Evolutionary conservation across 2,113 vertebrate genomes (phyloP).

Genomic region (Acanthisitta chloris): DNA sequence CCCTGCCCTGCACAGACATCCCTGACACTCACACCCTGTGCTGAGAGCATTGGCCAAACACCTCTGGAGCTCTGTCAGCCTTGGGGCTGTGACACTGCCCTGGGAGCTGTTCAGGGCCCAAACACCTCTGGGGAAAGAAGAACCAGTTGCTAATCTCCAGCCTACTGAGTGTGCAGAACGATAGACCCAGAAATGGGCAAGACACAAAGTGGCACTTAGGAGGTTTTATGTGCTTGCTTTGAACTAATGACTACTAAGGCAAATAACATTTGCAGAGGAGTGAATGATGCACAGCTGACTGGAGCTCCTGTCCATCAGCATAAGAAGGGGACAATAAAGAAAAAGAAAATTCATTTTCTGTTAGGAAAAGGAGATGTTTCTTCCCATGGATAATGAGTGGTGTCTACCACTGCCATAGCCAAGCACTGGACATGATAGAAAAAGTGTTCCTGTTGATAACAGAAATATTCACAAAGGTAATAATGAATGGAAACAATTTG

Average conservation of each 20-base stretch:
- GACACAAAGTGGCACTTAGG: neutral
- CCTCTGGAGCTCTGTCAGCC: too few relatives aligned
- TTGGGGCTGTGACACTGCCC: too few relatives aligned
- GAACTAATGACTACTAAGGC: neutral
- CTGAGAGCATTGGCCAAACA: too few relatives aligned
- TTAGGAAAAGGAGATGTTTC: neutral
- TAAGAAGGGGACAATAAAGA: neutral
- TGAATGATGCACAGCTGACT: neutral
- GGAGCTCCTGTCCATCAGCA: neutral
- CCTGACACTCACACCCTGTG: too few relatives aligned
- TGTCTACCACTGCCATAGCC: accelerated
- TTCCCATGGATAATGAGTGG: neutral
- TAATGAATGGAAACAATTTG: neutral
- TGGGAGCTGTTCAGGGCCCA: too few relatives aligned
- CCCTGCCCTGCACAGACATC: too few relatives aligned
- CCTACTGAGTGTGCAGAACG: neutral
- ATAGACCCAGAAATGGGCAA: neutral
- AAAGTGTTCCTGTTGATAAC: neutral
- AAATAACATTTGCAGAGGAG: neutral
- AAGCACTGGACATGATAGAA: neutral
- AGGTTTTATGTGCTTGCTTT: neutral
- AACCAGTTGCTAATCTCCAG: too few relatives aligned
- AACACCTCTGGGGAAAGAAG: too few relatives aligned
- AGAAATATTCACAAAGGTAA: neutral
- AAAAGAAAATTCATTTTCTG: neutral